Percentiles rank a stretch among this genome's conserved stretches.
phyloP scores from a whole-genome alignment of 1,140 invertebrate genomes.

The Megathymus violae region DNA sequence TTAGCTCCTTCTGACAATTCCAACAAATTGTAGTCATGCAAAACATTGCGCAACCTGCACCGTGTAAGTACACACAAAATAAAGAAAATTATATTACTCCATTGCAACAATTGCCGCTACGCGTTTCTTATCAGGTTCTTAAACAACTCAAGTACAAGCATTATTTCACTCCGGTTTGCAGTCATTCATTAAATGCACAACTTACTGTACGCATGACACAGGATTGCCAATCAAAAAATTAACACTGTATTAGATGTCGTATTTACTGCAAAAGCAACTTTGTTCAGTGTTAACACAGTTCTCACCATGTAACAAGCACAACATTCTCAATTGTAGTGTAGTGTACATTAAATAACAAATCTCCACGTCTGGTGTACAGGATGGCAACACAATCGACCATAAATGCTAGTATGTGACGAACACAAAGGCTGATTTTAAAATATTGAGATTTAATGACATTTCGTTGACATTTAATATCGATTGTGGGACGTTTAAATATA shows the following conservation, averaged over 20 bases:
- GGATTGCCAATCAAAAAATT: constrained; percentile 55
- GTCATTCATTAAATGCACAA: constrained; percentile 43
- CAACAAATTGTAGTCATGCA: constrained; percentile 69
- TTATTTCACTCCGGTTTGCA: constrained; percentile 48
- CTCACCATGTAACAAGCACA: constrained; percentile 19
- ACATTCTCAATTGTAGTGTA: constrained; percentile 20
- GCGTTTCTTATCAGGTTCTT: constrained; percentile 15
- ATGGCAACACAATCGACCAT: not conserved
- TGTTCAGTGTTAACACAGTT: constrained; percentile 18
- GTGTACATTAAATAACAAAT: constrained; percentile 3
- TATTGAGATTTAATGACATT: constrained; percentile 22
- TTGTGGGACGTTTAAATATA: not conserved
- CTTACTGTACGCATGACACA: constrained; percentile 54
- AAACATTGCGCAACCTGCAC: constrained; percentile 49
- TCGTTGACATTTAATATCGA: not conserved
- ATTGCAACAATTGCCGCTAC: constrained; percentile 43
- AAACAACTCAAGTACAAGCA: constrained; percentile 40
- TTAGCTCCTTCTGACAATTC: constrained; percentile 31
- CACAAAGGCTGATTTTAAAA: not conserved
- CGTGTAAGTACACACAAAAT: constrained; percentile 52
- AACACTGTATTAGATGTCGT: constrained; percentile 42
- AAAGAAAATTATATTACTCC: constrained; percentile 40
- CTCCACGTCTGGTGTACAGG: not conserved
- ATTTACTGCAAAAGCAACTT: constrained; percentile 28
- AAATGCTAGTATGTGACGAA: not conserved